Percentiles rank a stretch among this genome's conserved stretches.
These are phyloP conservation scores for Resseliella maxima DNA, from an alignment of 2,888 invertebrate species.

Conservation along the genomic window DNA sequence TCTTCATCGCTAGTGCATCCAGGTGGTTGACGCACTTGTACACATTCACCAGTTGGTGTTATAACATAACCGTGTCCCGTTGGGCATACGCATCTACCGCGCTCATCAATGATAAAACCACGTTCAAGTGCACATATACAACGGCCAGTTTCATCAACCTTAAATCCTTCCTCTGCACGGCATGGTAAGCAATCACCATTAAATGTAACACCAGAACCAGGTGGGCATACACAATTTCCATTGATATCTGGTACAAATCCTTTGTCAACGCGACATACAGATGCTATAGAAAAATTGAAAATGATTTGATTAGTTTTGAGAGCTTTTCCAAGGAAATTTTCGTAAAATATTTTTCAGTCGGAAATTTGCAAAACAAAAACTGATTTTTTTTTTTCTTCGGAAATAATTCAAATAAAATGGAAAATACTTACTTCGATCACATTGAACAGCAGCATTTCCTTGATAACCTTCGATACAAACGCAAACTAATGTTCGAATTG, in stretches of 20 bases:
- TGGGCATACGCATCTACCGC: conserved; percentile 81
- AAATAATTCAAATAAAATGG: neutral
- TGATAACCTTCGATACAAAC: conserved; percentile 86
- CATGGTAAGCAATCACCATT: conserved; percentile 84
- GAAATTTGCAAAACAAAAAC: neutral
- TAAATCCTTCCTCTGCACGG: conserved; percentile 76
- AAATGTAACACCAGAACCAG: conserved; percentile 79
- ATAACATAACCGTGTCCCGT: conserved; percentile 75
- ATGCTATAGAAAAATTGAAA: conserved; percentile 67
- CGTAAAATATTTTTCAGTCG: conserved; percentile 33
- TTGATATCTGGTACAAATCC: conserved; percentile 74
- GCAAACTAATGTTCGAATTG: conserved; percentile 89
- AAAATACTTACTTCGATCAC: conserved; percentile 77
- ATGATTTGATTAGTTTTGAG: conserved; percentile 45
- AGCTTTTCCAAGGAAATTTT: no score
- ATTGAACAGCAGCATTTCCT: conserved; percentile 87
- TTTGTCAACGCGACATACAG: conserved; percentile 75
- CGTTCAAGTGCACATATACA: conserved; percentile 85
- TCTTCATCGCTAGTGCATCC: conserved; percentile 79
- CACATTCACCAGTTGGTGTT: conserved; percentile 73
- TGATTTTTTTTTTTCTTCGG: no score
- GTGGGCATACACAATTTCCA: conserved; percentile 80
- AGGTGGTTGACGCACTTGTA: conserved; percentile 66
- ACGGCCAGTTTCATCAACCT: conserved; percentile 80
- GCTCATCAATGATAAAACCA: conserved; percentile 81